Evolutionary conservation across 1,140 invertebrate species (phyloP).

Genomic region (Aphelenchoides avenae): DNA sequence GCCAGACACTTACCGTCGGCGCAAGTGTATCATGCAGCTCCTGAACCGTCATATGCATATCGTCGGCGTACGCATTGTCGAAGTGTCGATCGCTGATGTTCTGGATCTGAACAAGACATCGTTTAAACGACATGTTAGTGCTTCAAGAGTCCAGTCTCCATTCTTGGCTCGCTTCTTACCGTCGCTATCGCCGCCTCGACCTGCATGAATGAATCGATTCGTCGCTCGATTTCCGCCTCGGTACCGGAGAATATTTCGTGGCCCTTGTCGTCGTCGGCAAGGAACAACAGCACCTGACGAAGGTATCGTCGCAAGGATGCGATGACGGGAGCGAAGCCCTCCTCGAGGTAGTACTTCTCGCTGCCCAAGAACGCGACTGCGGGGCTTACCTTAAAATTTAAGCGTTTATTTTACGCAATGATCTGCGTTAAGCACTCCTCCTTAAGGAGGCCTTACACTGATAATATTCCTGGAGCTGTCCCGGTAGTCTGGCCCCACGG

Average conservation of each 20-base stretch:
- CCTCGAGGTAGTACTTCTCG: slow-evolving; percentile 26
- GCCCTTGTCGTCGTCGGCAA: slow-evolving; percentile 9
- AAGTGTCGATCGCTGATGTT: slow-evolving; percentile 28
- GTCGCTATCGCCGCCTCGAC: slow-evolving; percentile 20
- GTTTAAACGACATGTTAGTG: neutral
- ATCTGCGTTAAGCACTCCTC: neutral
- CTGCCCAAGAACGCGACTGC: slow-evolving; percentile 20
- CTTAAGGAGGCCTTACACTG: slow-evolving; percentile 1
- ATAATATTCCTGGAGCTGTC: slow-evolving; percentile 21
- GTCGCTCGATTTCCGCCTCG: slow-evolving; percentile 14
- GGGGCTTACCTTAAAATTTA: slow-evolving; percentile 13
- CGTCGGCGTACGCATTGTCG: slow-evolving; percentile 28
- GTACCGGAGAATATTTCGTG: slow-evolving; percentile 14
- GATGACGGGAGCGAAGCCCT: slow-evolving; percentile 13
- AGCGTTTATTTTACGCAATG: neutral
- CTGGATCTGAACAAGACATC: slow-evolving; percentile 2
- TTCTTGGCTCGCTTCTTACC: too few relatives aligned
- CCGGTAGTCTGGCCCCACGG: slow-evolving; percentile 19
- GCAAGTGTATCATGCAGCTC: slow-evolving; percentile 22
- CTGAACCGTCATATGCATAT: slow-evolving; percentile 22
- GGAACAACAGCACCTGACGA: slow-evolving; percentile 8
- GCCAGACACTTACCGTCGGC: slow-evolving; percentile 16
- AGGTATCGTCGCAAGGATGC: slow-evolving; percentile 13
- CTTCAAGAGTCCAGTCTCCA: neutral
- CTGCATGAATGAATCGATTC: slow-evolving; percentile 23